Percentiles rank a stretch among this genome's conserved stretches.
phyloP scores from a whole-genome alignment of 2,797 vertebrate genomes.

The Xerus rutilus region DNA sequence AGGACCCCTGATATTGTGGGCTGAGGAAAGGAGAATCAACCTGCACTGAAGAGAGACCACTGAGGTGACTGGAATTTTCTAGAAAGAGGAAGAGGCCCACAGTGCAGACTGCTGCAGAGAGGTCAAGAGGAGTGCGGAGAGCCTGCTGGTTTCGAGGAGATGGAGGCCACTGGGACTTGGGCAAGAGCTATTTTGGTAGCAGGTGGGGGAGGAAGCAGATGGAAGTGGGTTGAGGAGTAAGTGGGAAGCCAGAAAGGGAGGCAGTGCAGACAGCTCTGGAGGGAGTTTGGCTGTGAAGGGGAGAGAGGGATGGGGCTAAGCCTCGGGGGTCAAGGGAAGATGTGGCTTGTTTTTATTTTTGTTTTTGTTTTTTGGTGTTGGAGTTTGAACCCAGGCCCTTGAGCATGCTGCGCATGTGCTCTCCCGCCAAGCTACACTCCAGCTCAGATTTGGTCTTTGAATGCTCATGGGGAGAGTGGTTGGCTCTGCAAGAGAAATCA shows the following conservation, averaged over 20 bases:
- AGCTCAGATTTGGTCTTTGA: background rate
- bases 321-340: conserved; percentile 18
- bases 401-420: background rate
- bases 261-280: conserved; percentile 30
- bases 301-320: background rate
- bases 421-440: too few species aligned
- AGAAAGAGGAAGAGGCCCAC: conserved; percentile 43
- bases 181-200: conserved; percentile 71
- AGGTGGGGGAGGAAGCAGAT: conserved; percentile 74
- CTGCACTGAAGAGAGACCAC: background rate
- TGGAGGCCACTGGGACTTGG: background rate
- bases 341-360: background rate
- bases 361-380: background rate
- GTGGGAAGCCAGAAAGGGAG: conserved; percentile 75
- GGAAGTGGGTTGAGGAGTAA: conserved; percentile 72
- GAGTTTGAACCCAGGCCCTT: background rate
- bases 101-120: background rate
- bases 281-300: conserved; percentile 34
- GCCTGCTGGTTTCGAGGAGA: conserved; percentile 3
- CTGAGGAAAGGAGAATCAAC: background rate
- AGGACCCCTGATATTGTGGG: background rate
- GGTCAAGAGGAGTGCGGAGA: background rate
- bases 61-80: background rate
- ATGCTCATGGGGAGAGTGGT: background rate
- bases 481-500: background rate